A percentile compares a stretch with the other conserved stretches of the same genome.
Evolutionary conservation across 2,113 vertebrate genomes (phyloP).

Genomic region (Gadus chalcogrammus): DNA sequence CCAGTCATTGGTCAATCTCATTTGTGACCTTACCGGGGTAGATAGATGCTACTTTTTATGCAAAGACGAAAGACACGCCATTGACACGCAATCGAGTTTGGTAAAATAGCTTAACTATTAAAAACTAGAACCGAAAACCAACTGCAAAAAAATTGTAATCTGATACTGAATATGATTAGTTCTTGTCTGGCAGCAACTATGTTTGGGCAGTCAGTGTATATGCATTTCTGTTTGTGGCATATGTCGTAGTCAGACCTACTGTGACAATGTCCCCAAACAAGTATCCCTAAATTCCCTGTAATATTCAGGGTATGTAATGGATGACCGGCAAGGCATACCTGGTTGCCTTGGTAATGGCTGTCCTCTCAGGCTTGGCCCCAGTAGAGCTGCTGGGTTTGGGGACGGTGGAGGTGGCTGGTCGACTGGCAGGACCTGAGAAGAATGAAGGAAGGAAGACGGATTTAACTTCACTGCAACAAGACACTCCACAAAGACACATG

Average conservation of each 20-base stretch:
- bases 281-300: not conserved
- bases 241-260: not conserved
- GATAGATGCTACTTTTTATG: not conserved
- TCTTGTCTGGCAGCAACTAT: too few relatives aligned
- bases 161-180: too few relatives aligned
- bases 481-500: too few relatives aligned
- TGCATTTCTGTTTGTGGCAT: not conserved
- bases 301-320: too few relatives aligned
- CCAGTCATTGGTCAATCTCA: too few relatives aligned
- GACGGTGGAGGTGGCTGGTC: constrained; percentile 27
- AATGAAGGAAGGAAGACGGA: not conserved
- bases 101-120: too few relatives aligned
- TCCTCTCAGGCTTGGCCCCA: constrained; percentile 38
- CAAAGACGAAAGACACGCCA: too few relatives aligned
- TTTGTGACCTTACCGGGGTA: too few relatives aligned
- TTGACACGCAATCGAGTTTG: too few relatives aligned
- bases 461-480: too few relatives aligned
- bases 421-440: constrained; percentile 37
- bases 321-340: constrained; percentile 53
- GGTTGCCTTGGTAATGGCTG: constrained; percentile 50
- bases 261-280: not conserved
- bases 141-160: too few relatives aligned
- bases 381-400: constrained; percentile 51
- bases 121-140: too few relatives aligned
- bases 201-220: not conserved